These are phyloP conservation scores for Amazonetta brasiliensis DNA, from an alignment of 2,797 vertebrate genomes.

Conservation along the genomic window DNA sequence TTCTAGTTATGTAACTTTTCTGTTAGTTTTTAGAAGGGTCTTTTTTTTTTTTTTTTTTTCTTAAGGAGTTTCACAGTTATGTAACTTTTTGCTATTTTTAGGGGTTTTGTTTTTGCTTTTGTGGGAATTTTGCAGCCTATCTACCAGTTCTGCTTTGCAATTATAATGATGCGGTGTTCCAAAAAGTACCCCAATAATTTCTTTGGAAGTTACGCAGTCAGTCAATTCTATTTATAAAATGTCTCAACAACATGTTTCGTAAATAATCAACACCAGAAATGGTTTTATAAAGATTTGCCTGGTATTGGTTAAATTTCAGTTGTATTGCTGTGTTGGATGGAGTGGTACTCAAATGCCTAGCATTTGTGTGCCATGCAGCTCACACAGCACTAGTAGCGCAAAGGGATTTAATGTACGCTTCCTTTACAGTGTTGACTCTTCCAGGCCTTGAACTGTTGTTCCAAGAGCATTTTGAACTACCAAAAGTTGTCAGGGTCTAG, in stretches of 20 bases:
- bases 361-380: rapidly evolving
- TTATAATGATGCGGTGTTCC: not conserved
- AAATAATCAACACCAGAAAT: not conserved
- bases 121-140: not conserved
- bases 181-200: not conserved
- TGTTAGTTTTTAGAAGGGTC: not conserved
- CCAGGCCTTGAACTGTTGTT: not conserved
- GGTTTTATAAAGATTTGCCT: not conserved
- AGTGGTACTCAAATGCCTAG: rapidly evolving
- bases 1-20: not conserved
- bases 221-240: not conserved
- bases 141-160: not conserved
- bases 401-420: not conserved
- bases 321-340: not conserved
- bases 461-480: not conserved
- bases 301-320: not conserved
- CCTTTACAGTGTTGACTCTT: not conserved
- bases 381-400: not conserved
- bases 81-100: not conserved
- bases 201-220: not conserved
- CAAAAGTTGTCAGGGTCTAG: rapidly evolving
- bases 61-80: not conserved
- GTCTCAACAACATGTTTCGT: not conserved
- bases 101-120: not conserved
- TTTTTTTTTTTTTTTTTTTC: not conserved